A percentile compares a stretch with the other conserved stretches of the same genome.
These are phyloP conservation scores for Ailurus styani DNA, from an alignment of 2,113 vertebrate species.

Conservation along the genomic window DNA sequence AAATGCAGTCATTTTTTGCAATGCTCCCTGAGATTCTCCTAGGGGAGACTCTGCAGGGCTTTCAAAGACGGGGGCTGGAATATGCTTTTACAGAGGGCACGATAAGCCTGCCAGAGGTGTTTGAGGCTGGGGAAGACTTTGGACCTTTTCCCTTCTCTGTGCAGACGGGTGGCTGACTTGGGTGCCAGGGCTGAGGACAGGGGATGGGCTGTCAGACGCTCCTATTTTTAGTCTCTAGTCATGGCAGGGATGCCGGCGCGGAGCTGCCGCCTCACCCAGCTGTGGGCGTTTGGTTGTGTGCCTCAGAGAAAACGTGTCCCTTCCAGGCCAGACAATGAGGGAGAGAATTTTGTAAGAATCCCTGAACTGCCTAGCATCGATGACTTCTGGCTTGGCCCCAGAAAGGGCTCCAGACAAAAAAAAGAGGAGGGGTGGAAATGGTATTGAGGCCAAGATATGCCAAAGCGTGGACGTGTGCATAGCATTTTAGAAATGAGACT, in stretches of 20 bases:
- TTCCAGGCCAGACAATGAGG: neutral
- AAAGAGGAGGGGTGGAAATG: neutral
- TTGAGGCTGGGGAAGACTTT: neutral
- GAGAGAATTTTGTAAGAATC: neutral
- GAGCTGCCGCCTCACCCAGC: neutral
- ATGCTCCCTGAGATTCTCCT: neutral
- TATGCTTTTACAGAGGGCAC: neutral
- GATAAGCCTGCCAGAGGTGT: neutral
- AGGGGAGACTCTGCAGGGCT: neutral
- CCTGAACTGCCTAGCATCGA: neutral
- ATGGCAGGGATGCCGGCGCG: neutral
- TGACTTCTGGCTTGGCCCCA: neutral
- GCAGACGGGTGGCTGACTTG: neutral
- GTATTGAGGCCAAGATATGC: rapidly evolving
- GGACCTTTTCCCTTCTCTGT: neutral
- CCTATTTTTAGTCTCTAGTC: constrained; percentile 25
- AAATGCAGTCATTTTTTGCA: neutral
- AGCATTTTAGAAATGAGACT: neutral
- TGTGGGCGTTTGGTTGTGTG: constrained; percentile 16
- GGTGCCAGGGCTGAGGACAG: constrained; percentile 5
- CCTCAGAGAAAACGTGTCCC: neutral
- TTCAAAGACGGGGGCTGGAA: neutral
- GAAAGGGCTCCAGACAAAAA: neutral
- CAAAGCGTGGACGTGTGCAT: neutral
- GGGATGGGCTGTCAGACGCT: neutral